Conservation (phyloP, 1,140 invertebrate species). For the Teleogryllus occipitalis region DNA sequence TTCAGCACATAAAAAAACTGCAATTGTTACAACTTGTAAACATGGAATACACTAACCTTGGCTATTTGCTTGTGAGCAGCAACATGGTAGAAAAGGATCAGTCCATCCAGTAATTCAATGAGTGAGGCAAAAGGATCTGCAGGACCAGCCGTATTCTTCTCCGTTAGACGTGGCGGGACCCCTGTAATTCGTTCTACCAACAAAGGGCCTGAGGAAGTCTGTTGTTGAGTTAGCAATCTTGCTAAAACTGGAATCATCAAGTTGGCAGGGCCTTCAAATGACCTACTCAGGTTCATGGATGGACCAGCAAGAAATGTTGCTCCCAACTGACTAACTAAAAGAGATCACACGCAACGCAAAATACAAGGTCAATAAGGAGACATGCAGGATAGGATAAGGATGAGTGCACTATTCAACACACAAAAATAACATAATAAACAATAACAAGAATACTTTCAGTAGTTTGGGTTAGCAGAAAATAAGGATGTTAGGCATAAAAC, state of each 20-base stretch:
- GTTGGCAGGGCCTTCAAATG: not conserved
- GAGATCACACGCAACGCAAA: constrained; percentile 3
- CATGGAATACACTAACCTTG: constrained; percentile 43
- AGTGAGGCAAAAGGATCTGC: constrained; percentile 40
- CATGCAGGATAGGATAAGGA: not conserved
- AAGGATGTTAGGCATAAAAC: no score
- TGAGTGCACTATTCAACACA: not conserved
- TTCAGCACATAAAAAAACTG: no score
- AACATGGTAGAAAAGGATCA: constrained; percentile 58
- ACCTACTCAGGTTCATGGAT: not conserved
- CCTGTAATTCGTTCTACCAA: constrained; percentile 7
- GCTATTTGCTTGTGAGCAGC: constrained; percentile 60
- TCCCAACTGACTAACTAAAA: constrained; percentile 4
- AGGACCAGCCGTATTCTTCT: constrained; percentile 28
- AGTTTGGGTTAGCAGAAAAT: no score
- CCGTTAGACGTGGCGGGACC: not conserved
- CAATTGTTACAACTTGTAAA: not conserved
- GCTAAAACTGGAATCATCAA: constrained; percentile 14
- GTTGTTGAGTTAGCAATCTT: constrained; percentile 13
- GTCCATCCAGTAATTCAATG: constrained; percentile 55
- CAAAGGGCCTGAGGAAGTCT: constrained; percentile 7
- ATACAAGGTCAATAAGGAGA: not conserved
- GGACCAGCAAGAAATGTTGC: constrained; percentile 9
- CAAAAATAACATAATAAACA: no score
- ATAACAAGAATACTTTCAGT: no score